phyloP scores from a whole-genome alignment of 2,888 invertebrate species.

The Diarsia brunnea region DNA sequence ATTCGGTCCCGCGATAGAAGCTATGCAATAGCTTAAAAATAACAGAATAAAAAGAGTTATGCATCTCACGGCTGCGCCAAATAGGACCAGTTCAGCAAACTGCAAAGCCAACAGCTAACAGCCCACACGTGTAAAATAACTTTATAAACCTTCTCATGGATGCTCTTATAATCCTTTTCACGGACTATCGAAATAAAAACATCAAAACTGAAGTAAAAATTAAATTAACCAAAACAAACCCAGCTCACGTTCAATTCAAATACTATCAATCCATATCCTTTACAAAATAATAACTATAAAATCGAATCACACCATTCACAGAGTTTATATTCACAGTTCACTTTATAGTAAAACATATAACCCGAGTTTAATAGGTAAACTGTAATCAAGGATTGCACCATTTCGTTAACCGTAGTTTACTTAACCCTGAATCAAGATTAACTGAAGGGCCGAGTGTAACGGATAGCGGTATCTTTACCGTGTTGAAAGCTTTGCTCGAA shows the following conservation, averaged over 20 bases:
- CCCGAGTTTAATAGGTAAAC: constrained; percentile 37
- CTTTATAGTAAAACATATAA: constrained; percentile 40
- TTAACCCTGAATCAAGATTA: constrained; percentile 60
- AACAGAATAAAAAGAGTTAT: too few relatives aligned
- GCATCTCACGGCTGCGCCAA: too few relatives aligned
- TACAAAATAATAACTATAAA: constrained; percentile 51
- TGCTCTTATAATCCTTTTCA: background rate
- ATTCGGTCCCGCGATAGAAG: too few relatives aligned
- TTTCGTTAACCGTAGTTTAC: constrained; percentile 60
- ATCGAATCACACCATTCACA: constrained; percentile 41
- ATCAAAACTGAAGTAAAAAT: background rate
- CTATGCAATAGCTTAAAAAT: too few relatives aligned
- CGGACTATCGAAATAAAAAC: background rate
- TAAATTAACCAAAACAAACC: constrained; percentile 18
- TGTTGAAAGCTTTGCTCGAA: constrained; percentile 59
- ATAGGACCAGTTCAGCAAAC: too few relatives aligned
- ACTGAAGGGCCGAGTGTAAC: constrained; percentile 46
- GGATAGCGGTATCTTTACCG: constrained; percentile 49
- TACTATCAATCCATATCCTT: constrained; percentile 17
- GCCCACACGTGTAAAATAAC: too few relatives aligned
- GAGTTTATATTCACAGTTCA: constrained; percentile 34
- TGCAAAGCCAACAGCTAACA: too few relatives aligned
- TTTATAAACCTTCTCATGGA: too few relatives aligned
- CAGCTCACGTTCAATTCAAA: background rate
- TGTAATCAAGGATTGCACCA: constrained; percentile 53